Evolutionary conservation across 2,888 invertebrate species (phyloP).

Genomic region (Ischnura elegans): DNA sequence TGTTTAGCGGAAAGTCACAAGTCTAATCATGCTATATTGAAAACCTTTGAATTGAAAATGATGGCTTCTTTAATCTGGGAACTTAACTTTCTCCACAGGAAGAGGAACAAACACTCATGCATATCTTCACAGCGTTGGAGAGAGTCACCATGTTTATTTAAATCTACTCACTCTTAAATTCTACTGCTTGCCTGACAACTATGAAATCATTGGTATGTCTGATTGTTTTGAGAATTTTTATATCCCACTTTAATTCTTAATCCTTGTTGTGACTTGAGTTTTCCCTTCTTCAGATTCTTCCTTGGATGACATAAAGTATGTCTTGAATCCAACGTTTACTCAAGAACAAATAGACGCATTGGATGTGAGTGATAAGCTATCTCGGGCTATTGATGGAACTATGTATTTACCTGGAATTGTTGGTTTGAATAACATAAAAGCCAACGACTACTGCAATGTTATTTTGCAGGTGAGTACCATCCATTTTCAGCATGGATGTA

Average conservation of each 20-base stretch:
- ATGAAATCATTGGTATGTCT: constrained; percentile 97
- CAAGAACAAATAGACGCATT: constrained; percentile 89
- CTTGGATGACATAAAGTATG: constrained; percentile 98
- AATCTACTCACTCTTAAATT: constrained; percentile 98
- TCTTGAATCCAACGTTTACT: constrained; percentile 97
- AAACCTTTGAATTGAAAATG: too few relatives aligned
- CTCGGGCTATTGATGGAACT: constrained; percentile 97
- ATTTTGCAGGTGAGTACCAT: constrained; percentile 89
- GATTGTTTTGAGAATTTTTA: constrained; percentile 1
- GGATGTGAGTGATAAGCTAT: constrained; percentile 90
- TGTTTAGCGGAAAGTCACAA: too few relatives aligned
- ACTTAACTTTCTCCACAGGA: constrained; percentile 81
- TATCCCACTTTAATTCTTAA: constrained; percentile 45
- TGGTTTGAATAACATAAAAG: constrained; percentile 99
- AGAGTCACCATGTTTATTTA: constrained; percentile 98
- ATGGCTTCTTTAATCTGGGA: too few relatives aligned
- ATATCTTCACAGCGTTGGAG: constrained; percentile 98
- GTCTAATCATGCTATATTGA: too few relatives aligned
- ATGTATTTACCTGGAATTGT: constrained; percentile 98
- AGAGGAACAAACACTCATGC: constrained; percentile 99
- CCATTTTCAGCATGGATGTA: neutral
- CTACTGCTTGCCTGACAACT: constrained; percentile 99
- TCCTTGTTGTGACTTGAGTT: constrained; percentile 57
- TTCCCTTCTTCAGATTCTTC: constrained; percentile 89
- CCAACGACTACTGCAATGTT: constrained; percentile 99